A percentile compares a stretch with the other conserved stretches of the same genome.
phyloP scores from a whole-genome alignment of 92 coral and sea anemone genomes.

The Zoanthus sociatus region DNA sequence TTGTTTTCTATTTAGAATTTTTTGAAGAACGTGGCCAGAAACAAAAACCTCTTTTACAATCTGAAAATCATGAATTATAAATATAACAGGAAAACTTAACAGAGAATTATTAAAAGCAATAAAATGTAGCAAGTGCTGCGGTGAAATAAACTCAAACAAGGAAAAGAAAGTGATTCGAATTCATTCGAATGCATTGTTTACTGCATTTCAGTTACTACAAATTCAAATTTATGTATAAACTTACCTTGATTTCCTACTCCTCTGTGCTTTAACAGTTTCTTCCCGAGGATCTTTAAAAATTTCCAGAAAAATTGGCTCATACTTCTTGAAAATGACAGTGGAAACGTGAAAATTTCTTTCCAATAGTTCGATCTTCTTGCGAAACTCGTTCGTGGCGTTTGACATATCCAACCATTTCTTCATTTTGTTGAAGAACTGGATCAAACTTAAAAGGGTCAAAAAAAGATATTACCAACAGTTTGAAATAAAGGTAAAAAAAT shows the following conservation, averaged over 20 bases:
- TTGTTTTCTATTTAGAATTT: slow-evolving; percentile 17
- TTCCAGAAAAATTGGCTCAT: slow-evolving; percentile 90
- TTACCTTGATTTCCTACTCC: slow-evolving; percentile 95
- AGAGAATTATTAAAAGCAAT: neutral
- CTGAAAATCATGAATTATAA: neutral
- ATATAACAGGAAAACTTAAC: neutral
- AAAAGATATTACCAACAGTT: slow-evolving; percentile 28
- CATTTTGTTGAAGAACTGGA: slow-evolving; percentile 97
- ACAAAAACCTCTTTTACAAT: neutral
- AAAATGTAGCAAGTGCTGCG: slow-evolving; percentile 11
- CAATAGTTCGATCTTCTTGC: slow-evolving; percentile 92
- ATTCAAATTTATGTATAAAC: slow-evolving; percentile 41
- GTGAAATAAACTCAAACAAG: slow-evolving; percentile 27
- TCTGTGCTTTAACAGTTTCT: slow-evolving; percentile 75
- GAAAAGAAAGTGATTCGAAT: slow-evolving; percentile 45
- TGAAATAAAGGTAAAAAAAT: slow-evolving; percentile 23
- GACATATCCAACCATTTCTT: slow-evolving; percentile 99
- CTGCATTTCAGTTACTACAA: slow-evolving; percentile 30
- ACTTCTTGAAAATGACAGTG: slow-evolving; percentile 96
- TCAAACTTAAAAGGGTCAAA: slow-evolving; percentile 73
- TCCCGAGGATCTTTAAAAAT: slow-evolving; percentile 91
- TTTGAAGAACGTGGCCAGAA: slow-evolving; percentile 14
- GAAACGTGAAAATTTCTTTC: slow-evolving; percentile 96
- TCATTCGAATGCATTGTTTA: slow-evolving; percentile 58
- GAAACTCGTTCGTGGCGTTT: slow-evolving; percentile 86